phyloP scores from a whole-genome alignment of 2,113 vertebrate genomes.

The Nycticryphes semicollaris region DNA sequence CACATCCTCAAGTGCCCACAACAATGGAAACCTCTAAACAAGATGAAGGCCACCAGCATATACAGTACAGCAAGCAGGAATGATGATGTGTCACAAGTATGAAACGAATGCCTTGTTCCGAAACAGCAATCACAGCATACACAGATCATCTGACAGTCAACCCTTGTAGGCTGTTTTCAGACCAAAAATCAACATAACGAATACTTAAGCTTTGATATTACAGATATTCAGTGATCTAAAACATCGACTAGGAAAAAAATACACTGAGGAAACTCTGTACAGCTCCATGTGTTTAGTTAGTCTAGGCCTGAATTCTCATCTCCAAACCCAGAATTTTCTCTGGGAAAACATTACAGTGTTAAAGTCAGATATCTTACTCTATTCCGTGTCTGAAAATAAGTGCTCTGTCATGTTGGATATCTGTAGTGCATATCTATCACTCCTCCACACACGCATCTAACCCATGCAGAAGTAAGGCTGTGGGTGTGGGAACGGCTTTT shows the following conservation, averaged over 20 bases:
- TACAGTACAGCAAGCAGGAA: neutral
- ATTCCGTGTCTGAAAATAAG: neutral
- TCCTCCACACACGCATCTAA: neutral
- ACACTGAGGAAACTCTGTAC: neutral
- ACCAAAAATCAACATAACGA: neutral
- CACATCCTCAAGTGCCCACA: neutral
- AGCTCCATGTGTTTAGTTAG: neutral
- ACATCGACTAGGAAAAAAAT: neutral
- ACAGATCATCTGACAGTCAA: neutral
- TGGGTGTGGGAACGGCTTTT: conserved; percentile 28
- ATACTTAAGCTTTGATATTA: neutral
- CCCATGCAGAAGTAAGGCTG: neutral
- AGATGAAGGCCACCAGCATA: neutral
- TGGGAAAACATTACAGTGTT: neutral
- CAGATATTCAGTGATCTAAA: neutral
- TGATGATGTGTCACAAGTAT: neutral
- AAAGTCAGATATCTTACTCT: neutral
- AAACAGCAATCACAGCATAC: neutral
- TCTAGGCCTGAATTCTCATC: neutral
- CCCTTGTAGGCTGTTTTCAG: neutral
- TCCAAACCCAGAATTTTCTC: neutral
- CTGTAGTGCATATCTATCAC: neutral
- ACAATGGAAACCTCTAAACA: conserved; percentile 7
- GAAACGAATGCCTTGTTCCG: neutral
- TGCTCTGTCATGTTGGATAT: neutral